Conservation (phyloP, 1,140 invertebrate genomes). For the Metaphire vulgaris region DNA sequence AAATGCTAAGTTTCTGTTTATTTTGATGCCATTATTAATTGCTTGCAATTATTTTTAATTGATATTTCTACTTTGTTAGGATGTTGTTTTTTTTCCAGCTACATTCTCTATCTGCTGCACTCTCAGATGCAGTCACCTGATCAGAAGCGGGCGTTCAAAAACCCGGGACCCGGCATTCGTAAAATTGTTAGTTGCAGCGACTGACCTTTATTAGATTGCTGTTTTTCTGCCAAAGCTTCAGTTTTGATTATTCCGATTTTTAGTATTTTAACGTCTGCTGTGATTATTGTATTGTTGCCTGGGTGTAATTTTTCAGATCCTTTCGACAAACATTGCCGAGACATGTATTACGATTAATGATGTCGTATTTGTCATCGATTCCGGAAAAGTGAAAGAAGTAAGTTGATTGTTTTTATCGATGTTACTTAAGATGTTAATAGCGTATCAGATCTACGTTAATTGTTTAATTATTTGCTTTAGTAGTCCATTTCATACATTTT, state of each 20-base stretch:
- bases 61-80: no score
- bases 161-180: constrained; percentile 42
- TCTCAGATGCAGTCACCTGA: constrained; percentile 75
- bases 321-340: constrained; percentile 98
- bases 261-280: constrained; percentile 5
- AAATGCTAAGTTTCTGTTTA: no score
- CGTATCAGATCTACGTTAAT: neutral
- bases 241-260: no score
- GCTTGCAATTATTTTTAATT: no score
- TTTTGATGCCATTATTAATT: no score
- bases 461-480: neutral
- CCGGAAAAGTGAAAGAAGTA: constrained; percentile 64
- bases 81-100: constrained; percentile 36
- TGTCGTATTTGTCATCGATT: constrained; percentile 88
- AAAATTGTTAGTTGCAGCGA: constrained; percentile 55
- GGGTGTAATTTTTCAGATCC: constrained; percentile 55
- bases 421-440: neutral
- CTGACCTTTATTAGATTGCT: no score
- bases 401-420: neutral
- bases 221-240: no score
- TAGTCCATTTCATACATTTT: no score
- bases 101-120: constrained; percentile 58
- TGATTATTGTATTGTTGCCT: no score
- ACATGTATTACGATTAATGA: constrained; percentile 87
- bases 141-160: constrained; percentile 62